These are phyloP conservation scores for Zosterops japonicus DNA, from an alignment of 2,113 vertebrate species.

Conservation along the genomic window DNA sequence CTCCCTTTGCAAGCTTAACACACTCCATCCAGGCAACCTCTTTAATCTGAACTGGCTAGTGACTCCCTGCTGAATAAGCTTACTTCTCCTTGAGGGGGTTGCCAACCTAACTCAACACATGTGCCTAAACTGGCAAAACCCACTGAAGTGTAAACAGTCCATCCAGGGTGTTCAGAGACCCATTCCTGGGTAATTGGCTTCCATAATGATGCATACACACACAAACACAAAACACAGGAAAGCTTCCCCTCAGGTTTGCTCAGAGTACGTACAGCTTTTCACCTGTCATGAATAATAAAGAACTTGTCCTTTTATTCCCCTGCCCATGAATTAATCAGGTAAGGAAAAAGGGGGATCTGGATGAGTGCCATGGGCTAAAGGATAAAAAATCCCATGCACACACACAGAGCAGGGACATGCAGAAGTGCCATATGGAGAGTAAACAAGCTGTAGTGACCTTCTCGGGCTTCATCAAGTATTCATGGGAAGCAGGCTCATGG, in stretches of 20 bases:
- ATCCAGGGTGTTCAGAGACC: neutral
- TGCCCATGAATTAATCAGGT: neutral
- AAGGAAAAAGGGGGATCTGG: neutral
- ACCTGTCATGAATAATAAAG: neutral
- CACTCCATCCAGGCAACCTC: neutral
- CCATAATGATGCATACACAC: neutral
- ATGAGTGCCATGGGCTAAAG: neutral
- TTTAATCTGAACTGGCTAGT: neutral
- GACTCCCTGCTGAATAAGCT: neutral
- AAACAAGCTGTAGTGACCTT: conserved; percentile 42
- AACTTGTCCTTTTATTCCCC: neutral
- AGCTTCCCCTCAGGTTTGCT: neutral
- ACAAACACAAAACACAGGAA: neutral
- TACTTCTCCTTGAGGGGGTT: neutral
- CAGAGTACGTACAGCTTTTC: neutral
- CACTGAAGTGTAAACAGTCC: neutral
- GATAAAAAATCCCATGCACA: neutral
- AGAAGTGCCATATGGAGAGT: conserved; percentile 19
- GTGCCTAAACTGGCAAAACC: neutral
- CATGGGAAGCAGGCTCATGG: neutral
- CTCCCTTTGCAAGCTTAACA: neutral
- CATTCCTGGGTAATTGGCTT: neutral
- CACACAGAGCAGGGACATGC: neutral
- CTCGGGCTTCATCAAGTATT: neutral
- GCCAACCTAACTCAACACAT: neutral